Conservation (phyloP, 2,888 invertebrate species). For the Scaptodrosophila latifasciaeformis region DNA sequence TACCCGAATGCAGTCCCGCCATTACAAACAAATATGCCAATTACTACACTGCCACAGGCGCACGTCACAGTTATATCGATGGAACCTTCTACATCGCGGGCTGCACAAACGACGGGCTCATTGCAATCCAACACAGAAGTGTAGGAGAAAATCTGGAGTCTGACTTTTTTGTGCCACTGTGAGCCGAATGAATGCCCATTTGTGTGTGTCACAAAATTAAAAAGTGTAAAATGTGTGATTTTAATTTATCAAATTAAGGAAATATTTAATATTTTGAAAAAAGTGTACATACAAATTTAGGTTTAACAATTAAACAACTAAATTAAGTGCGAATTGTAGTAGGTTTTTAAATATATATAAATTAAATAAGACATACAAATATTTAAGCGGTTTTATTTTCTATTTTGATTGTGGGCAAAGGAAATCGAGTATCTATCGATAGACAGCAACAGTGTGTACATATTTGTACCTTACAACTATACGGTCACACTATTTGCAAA, state of each 20-base stretch:
- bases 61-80: constrained; percentile 27
- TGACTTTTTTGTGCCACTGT: constrained; percentile 43
- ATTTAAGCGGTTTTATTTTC: too few species aligned
- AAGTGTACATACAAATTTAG: too few species aligned
- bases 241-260: constrained; percentile 39
- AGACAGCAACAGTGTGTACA: too few species aligned
- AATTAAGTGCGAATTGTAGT: too few species aligned
- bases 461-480: too few species aligned
- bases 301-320: too few species aligned
- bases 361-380: too few species aligned
- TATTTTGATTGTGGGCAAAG: too few species aligned
- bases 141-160: constrained; percentile 8
- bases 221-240: constrained; percentile 52
- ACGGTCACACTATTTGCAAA: too few species aligned
- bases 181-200: constrained; percentile 36
- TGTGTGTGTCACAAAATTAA: constrained; percentile 37
- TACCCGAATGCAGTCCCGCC: neutral
- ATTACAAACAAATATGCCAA: neutral
- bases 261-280: too few species aligned
- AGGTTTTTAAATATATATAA: too few species aligned
- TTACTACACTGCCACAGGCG: neutral
- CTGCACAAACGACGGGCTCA: constrained; percentile 35
- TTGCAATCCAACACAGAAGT: constrained; percentile 24
- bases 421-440: too few species aligned
- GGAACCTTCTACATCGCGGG: constrained; percentile 56